Percentiles rank a stretch among this genome's conserved stretches.
Evolutionary conservation across 1,140 invertebrate genomes (phyloP).

Genomic region (Solen grandis): DNA sequence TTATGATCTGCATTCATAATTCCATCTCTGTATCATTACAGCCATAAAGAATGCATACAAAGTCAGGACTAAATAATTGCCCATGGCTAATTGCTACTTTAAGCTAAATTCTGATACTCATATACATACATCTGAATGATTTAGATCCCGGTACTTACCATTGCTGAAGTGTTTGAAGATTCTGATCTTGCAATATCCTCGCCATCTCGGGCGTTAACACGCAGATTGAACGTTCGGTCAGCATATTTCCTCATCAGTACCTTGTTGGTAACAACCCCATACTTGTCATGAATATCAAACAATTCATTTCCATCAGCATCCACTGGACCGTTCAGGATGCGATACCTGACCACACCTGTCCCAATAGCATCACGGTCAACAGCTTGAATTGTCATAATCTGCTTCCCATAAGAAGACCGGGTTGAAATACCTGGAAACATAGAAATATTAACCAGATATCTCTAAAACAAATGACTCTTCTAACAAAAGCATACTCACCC

Average conservation of each 20-base stretch:
- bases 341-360: conserved; percentile 23
- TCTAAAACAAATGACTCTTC: too few species aligned
- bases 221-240: conserved; percentile 26
- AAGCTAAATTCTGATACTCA: too few species aligned
- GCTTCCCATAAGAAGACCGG: conserved; percentile 61
- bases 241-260: conserved; percentile 47
- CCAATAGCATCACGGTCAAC: conserved; percentile 51
- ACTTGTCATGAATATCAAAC: conserved; percentile 35
- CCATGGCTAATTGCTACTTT: too few species aligned
- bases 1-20: too few species aligned
- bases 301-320: background rate
- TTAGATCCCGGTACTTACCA: conserved; percentile 40
- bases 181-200: conserved; percentile 21
- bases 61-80: too few species aligned
- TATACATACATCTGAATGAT: too few species aligned
- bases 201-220: conserved; percentile 22
- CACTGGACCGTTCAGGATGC: background rate
- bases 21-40: too few species aligned
- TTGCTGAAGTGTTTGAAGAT: conserved; percentile 33
- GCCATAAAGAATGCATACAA: too few species aligned
- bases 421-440: conserved; percentile 66
- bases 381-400: conserved; percentile 62
- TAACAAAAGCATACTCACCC: too few species aligned
- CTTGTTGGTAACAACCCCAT: conserved; percentile 44
- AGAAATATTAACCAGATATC: conserved; percentile 13